Conservation (phyloP, 1,140 invertebrate genomes). For the Achatina immaculata region DNA sequence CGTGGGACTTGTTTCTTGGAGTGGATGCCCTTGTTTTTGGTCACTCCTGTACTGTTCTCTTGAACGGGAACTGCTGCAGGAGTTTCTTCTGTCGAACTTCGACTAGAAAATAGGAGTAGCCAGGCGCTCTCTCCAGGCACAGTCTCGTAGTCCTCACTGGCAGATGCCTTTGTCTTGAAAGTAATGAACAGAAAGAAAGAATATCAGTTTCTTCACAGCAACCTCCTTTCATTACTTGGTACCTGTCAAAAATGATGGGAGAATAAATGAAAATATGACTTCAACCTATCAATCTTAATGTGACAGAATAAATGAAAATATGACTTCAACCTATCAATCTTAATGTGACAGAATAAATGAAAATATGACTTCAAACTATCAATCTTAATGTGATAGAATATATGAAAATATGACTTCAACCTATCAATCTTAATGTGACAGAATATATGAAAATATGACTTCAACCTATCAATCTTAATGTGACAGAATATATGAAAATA, state of each 20-base stretch:
- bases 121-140: conserved; percentile 56
- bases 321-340: no score
- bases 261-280: not conserved
- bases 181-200: conserved; percentile 23
- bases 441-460: no score
- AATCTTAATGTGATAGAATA: no score
- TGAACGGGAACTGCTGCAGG: conserved; percentile 49
- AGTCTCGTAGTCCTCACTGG: conserved; percentile 45
- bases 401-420: no score
- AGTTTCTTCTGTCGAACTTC: conserved; percentile 55
- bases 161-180: conserved; percentile 44
- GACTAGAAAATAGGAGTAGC: conserved; percentile 58
- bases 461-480: no score
- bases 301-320: no score
- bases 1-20: conserved; percentile 24
- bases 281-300: not conserved
- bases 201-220: not conserved
- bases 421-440: no score
- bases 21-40: not conserved
- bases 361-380: no score
- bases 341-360: no score
- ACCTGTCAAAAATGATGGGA: not conserved
- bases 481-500: no score
- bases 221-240: not conserved
- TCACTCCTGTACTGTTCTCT: not conserved